Percentiles rank a stretch among this genome's conserved stretches.
Conservation (phyloP, 2,797 vertebrate genomes). For the Hephaestus fuliginosus region DNA sequence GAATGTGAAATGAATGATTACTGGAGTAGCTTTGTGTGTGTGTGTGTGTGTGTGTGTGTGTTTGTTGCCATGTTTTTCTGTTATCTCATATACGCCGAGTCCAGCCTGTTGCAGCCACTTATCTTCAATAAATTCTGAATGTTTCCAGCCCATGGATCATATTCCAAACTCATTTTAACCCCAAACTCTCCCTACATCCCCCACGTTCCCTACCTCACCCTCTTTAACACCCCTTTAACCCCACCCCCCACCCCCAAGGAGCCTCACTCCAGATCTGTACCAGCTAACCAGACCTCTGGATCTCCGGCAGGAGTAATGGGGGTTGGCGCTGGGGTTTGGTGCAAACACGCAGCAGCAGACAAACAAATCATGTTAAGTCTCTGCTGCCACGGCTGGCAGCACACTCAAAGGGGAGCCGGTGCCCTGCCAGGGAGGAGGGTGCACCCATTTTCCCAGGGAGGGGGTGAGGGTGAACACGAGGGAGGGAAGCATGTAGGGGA, state of each 20-base stretch:
- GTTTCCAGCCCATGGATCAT: slow-evolving; percentile 70
- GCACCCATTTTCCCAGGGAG: slow-evolving; percentile 83
- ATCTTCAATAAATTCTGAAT: slow-evolving; percentile 61
- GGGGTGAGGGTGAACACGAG: slow-evolving; percentile 75
- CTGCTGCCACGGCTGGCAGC: slow-evolving; percentile 78
- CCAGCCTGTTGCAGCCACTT: slow-evolving; percentile 17
- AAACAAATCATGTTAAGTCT: slow-evolving; percentile 83
- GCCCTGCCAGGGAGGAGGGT: slow-evolving; percentile 77
- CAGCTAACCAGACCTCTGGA: slow-evolving; percentile 68
- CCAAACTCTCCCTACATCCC: slow-evolving; percentile 40
- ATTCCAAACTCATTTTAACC: slow-evolving; percentile 69
- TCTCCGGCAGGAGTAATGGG: slow-evolving; percentile 65
- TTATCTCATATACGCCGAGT: slow-evolving; percentile 41
- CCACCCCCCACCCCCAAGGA: slow-evolving; percentile 34
- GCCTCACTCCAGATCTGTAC: slow-evolving; percentile 62
- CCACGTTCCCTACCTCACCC: slow-evolving; percentile 54
- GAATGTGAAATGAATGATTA: slow-evolving; percentile 63
- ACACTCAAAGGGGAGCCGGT: slow-evolving; percentile 73
- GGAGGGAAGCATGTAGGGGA: slow-evolving; percentile 56
- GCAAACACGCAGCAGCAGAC: slow-evolving; percentile 80
- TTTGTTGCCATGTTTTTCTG: slow-evolving; percentile 25
- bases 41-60: slow-evolving; percentile 25
- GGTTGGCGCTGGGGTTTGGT: slow-evolving; percentile 66
- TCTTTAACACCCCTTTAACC: slow-evolving; percentile 71
- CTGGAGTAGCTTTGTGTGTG: slow-evolving; percentile 33